Conservation (phyloP, 2,888 invertebrate genomes). For the Helleia helle region DNA sequence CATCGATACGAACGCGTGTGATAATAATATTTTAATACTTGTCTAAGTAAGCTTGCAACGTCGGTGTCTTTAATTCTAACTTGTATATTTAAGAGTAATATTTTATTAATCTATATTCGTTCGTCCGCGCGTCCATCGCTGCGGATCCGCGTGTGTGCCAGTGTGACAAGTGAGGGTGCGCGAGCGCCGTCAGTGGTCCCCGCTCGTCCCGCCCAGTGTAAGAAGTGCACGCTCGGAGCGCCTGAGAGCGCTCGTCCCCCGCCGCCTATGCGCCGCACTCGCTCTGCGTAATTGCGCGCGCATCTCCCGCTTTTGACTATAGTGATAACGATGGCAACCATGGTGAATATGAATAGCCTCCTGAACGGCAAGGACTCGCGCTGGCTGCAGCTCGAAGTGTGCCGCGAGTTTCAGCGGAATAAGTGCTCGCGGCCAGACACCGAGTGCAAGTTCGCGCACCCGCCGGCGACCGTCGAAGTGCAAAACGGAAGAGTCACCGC, state of each 20-base stretch:
- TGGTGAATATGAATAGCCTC: constrained; percentile 97
- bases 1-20: constrained; percentile 71
- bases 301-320: constrained; percentile 41
- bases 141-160: constrained; percentile 43
- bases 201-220: constrained; percentile 35
- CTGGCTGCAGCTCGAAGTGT: constrained; percentile 99
- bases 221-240: constrained; percentile 59
- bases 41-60: constrained; percentile 72
- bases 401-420: constrained; percentile 99
- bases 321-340: constrained; percentile 80
- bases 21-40: constrained; percentile 67
- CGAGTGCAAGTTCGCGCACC: constrained; percentile 99
- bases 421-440: constrained; percentile 99
- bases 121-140: constrained; percentile 33
- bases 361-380: constrained; percentile 99
- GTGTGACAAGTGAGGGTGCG: constrained; percentile 48
- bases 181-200: constrained; percentile 36
- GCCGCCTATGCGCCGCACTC: constrained; percentile 69
- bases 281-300: constrained; percentile 62
- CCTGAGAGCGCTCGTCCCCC: constrained; percentile 57
- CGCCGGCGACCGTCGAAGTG: constrained; percentile 99
- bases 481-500: constrained; percentile 99
- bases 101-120: constrained; percentile 42
- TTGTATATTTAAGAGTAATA: constrained; percentile 61
- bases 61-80: constrained; percentile 71